Base-by-base conservation (phyloP, 2,888 invertebrate genomes). In the Proisotoma minuta region DNA sequence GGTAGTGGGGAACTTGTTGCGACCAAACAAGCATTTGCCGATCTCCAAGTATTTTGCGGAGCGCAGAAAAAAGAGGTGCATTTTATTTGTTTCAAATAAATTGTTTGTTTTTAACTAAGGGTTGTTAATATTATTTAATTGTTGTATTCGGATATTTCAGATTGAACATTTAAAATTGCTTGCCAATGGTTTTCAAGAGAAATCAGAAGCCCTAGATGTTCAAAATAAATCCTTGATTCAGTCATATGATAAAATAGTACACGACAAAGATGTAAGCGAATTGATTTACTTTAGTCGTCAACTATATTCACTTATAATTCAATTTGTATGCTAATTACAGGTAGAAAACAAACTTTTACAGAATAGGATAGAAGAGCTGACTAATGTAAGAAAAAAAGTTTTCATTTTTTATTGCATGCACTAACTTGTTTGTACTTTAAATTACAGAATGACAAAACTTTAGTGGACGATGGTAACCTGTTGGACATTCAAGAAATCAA, bases 51-150 rank as follows among this genome's bases (percentile, higher is more conserved):
- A 51, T 79, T 82, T 75, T 85, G 84, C 75, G 78, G 77, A 48
- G 79, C 78, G 52, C 84, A 85, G 75, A 83, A 85, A 77, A 78
- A 80, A 64, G 84, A 85, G 82, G 86, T 86, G 73, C 79, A 80
- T 59, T 22, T n/a, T 60, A n/a, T n/a, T n/a, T n/a, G n/a, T 24
- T n/a, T n/a, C n/a, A n/a, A n/a, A n/a, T n/a, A n/a, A n/a, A n/a
- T n/a, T n/a, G n/a, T n/a, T n/a, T n/a, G 20, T 20, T 53, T 15
- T 12, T 60, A 60, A 28, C 54, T 54, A 27, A 56, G 54, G 22
- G 54, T 54, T 27, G 20, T 8, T 39, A 18, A 27, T 57, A 57
- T 50, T 22, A 62, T 10, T 18, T 24, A 3, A 39, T 53, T 57
- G 47, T 22, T 59, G 4, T 49, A 26, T 57, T 29, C 28, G n/a